Conservation (phyloP, 2,888 invertebrate genomes). For the Gisinianus flammeolus region DNA sequence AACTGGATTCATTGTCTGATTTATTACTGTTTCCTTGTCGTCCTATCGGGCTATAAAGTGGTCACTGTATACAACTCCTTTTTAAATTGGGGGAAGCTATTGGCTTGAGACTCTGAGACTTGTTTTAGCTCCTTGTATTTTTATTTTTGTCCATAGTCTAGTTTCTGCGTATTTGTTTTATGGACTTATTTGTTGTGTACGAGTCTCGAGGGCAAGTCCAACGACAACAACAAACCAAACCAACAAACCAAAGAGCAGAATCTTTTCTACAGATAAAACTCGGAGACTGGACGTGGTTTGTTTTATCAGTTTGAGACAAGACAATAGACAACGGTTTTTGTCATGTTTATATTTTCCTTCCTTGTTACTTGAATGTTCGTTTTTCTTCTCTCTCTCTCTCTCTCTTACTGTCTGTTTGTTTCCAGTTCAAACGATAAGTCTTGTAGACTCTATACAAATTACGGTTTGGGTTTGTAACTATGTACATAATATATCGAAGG, state of each 20-base stretch:
- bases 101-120: background rate
- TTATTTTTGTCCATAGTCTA: background rate
- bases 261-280: background rate
- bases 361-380: background rate
- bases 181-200: no score
- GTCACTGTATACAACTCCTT: background rate
- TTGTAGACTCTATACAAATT: no score
- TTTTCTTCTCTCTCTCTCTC: background rate
- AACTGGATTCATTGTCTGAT: slow-evolving; percentile 56
- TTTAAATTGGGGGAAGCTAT: background rate
- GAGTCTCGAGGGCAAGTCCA: no score
- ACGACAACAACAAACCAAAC: no score
- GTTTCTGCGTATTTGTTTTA: background rate
- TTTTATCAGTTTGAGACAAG: slow-evolving; percentile 11
- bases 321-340: slow-evolving; percentile 2
- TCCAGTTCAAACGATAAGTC: background rate
- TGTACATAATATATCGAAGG: no score
- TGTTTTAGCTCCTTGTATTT: background rate
- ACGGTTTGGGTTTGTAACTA: no score
- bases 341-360: background rate
- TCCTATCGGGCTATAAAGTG: slow-evolving; percentile 1
- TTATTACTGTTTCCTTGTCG: slow-evolving; percentile 37
- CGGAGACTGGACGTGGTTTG: no score
- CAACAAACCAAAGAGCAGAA: no score
- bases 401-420: no score